Evolutionary conservation across 2,888 invertebrate genomes (phyloP).

Genomic region (Atherix ibis): DNA sequence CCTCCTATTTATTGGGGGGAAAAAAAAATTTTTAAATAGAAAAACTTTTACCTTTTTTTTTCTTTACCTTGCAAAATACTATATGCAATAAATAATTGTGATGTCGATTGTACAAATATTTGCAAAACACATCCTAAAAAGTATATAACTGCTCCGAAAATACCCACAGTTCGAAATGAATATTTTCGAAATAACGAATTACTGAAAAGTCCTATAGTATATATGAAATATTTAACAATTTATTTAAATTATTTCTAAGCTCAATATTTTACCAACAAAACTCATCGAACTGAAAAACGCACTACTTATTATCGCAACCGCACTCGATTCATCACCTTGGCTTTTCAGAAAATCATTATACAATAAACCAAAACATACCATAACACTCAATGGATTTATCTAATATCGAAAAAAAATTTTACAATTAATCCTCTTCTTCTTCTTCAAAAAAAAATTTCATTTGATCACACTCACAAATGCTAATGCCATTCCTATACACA

Average conservation of each 20-base stretch:
- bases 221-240: neutral
- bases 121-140: conserved; percentile 44
- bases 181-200: conserved; percentile 49
- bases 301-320: conserved; percentile 51
- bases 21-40: neutral
- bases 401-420: conserved; percentile 27
- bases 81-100: conserved; percentile 46
- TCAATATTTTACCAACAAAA: conserved; percentile 26
- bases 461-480: conserved; percentile 48
- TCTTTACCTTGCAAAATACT: conserved; percentile 44
- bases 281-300: conserved; percentile 40
- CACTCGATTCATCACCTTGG: conserved; percentile 50
- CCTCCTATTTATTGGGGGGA: conserved; percentile 35
- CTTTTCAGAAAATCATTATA: conserved; percentile 52
- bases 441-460: neutral
- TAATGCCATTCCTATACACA: conserved; percentile 55
- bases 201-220: conserved; percentile 47
- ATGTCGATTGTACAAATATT: conserved; percentile 44
- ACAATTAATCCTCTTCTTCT: neutral
- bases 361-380: conserved; percentile 52
- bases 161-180: conserved; percentile 48
- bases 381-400: conserved; percentile 50
- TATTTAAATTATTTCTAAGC: no score
- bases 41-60: conserved; percentile 1
- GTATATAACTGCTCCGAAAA: conserved; percentile 47